Base-by-base conservation (phyloP, 2,797 vertebrate genomes). In the Serranus cabrilla region DNA sequence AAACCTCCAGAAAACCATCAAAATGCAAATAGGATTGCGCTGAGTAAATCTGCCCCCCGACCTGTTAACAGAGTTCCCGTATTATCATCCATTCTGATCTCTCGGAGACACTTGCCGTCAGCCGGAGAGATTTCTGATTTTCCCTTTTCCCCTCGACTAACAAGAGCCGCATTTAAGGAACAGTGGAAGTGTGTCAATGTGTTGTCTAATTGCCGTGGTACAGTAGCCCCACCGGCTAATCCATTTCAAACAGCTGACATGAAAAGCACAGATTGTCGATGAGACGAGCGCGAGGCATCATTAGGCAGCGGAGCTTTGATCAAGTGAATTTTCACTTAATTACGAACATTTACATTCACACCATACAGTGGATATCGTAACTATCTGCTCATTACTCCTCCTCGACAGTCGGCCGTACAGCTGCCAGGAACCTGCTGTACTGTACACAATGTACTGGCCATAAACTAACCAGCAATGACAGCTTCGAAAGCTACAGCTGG, bases 251-350 rank as follows among this genome's bases (percentile, higher is more conserved):
- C 63, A 59, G 68, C 78, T 62, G 82, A 90, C 82, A 78, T 78
- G 76, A 89, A 89, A 86, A 67, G 82, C 80, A 82, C 81, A 82
- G 85, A 79, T 61, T 85, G 89, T 72, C 42, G 65, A 81, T 58
- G 82, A 83, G 82, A 85, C 64, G 51, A 78, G 72, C 39, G 62
- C 11, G 60, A 74, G 66, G 81, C 84, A 67, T 93, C 88, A 87
- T 94, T 94, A 92, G 80, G 60, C 14, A 25, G 64, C 3, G 25
- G 6, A 17, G 85, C 88, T 92, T 91, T 89, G 88, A 94, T 93
- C 89, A 87, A 85, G 69, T 54, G 64, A 73, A 72, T 87, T 87
- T 81, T 68, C 16, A 31, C 77, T 80, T 90, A 89, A 93, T 93
- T 83, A 85, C 72, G 12, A 80, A 82, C 87, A 84, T 90, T 91